Evolutionary conservation across 2,113 vertebrate genomes (phyloP).

Genomic region (Vulpes ferrilata): DNA sequence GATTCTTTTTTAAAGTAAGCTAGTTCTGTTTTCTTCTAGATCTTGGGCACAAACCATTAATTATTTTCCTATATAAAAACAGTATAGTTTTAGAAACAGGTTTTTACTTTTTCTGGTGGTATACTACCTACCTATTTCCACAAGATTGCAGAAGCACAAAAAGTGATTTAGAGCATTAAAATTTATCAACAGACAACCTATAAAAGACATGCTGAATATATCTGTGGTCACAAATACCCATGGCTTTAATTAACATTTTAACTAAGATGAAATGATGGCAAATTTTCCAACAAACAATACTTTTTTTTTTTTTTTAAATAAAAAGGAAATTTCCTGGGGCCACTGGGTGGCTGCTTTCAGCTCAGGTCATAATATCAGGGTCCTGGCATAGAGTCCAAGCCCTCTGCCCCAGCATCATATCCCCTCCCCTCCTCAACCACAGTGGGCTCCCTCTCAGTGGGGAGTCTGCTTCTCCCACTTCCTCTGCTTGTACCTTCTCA

Average conservation of each 20-base stretch:
- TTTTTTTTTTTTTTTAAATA: slow-evolving; percentile 19
- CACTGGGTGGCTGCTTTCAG: too few species aligned
- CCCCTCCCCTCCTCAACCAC: too few species aligned
- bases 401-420: too few species aligned
- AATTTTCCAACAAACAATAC: slow-evolving; percentile 49
- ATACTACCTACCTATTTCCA: not conserved
- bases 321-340: not conserved
- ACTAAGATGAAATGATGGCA: slow-evolving; percentile 31
- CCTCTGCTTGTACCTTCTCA: too few species aligned
- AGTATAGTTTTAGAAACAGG: slow-evolving; percentile 36
- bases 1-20: not conserved
- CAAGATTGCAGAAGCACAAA: not conserved
- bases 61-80: slow-evolving; percentile 39
- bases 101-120: slow-evolving; percentile 12
- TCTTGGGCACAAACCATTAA: not conserved
- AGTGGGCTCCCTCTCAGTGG: too few species aligned
- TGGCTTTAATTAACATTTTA: not conserved
- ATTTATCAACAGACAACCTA: slow-evolving; percentile 2
- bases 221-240: not conserved
- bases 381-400: too few species aligned
- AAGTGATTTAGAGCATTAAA: slow-evolving; percentile 8
- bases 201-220: slow-evolving; percentile 32
- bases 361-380: too few species aligned
- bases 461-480: too few species aligned
- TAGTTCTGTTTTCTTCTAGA: slow-evolving; percentile 1